Conservation (phyloP, 2,113 vertebrate species). For the Peromyscus maniculatus region DNA sequence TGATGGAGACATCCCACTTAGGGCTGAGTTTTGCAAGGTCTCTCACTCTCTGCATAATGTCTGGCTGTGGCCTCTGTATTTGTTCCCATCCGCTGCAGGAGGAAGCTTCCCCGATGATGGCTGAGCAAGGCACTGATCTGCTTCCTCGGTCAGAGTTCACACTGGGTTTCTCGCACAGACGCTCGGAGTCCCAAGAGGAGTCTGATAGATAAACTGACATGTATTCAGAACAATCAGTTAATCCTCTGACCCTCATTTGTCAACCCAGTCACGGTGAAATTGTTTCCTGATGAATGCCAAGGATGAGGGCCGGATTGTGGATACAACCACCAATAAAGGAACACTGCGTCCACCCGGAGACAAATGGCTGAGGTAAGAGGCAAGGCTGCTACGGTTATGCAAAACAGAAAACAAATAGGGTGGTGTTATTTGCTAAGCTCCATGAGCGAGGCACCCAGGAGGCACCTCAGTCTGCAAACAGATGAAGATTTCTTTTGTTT, state of each 20-base stretch:
- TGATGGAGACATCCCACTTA: not conserved
- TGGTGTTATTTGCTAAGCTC: constrained; percentile 48
- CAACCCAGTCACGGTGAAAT: not conserved
- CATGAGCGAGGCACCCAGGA: not conserved
- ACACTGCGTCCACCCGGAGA: constrained; percentile 28
- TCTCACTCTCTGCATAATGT: not conserved
- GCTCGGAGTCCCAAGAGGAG: not conserved
- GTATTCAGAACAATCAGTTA: not conserved
- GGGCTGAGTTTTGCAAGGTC: not conserved
- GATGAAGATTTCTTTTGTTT: constrained; percentile 26
- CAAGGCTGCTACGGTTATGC: constrained; percentile 6
- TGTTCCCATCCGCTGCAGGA: not conserved
- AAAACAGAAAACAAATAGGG: constrained; percentile 67
- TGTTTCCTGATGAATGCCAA: not conserved
- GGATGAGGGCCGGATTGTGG: not conserved
- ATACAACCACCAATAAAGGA: not conserved
- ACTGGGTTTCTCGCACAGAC: not conserved
- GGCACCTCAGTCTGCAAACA: constrained; percentile 55
- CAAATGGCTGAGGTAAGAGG: constrained; percentile 3
- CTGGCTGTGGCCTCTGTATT: not conserved
- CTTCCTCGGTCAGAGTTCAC: not conserved
- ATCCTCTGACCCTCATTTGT: not conserved
- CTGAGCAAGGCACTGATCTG: not conserved
- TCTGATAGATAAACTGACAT: not conserved
- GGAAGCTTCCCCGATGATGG: not conserved